Conservation (phyloP, 2,113 vertebrate genomes). For the Tetraodon nigroviridis region DNA sequence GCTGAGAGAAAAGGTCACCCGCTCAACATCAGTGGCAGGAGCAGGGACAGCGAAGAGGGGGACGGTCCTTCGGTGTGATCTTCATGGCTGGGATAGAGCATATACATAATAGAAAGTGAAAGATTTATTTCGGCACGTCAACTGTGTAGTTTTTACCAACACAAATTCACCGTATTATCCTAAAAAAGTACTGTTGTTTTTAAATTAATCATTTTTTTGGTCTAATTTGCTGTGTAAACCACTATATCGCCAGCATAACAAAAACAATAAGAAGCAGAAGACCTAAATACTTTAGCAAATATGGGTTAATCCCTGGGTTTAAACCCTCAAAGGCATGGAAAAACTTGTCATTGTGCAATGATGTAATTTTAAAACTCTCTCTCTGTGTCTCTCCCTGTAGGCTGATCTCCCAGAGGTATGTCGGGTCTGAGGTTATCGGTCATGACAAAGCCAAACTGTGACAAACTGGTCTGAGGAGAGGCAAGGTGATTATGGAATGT, state of each 20-base stretch:
- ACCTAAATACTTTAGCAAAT: too few relatives aligned
- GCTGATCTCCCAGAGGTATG: constrained; percentile 42
- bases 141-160: too few relatives aligned
- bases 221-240: too few relatives aligned
- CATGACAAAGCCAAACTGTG: constrained; percentile 40
- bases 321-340: too few relatives aligned
- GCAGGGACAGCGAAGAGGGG: constrained; percentile 53
- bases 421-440: constrained; percentile 52
- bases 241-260: too few relatives aligned
- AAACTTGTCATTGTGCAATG: not conserved
- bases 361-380: not conserved
- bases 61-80: constrained; percentile 47
- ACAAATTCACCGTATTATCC: too few relatives aligned
- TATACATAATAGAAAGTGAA: not conserved
- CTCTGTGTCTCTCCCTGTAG: constrained; percentile 3
- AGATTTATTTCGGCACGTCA: too few relatives aligned
- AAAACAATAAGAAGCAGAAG: too few relatives aligned
- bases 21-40: constrained; percentile 89
- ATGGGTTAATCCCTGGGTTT: not conserved
- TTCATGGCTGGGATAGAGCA: not conserved
- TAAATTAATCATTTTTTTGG: not conserved
- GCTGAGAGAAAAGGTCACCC: constrained; percentile 96
- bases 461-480: constrained; percentile 56
- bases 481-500: constrained; percentile 41
- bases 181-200: not conserved